phyloP scores from a whole-genome alignment of 2,797 vertebrate genomes.

The Hippopotamyrus pictus region DNA sequence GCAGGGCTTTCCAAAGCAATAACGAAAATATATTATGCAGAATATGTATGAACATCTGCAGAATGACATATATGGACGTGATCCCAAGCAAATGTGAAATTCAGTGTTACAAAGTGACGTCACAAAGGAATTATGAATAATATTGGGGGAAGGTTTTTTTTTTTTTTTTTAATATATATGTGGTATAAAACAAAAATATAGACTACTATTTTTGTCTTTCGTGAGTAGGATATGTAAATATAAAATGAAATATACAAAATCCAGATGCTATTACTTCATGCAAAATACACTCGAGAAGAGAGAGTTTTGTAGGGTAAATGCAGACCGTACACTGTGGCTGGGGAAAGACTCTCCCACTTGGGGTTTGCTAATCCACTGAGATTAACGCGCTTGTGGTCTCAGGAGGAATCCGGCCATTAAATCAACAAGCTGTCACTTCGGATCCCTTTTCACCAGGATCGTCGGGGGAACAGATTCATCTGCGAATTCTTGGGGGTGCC shows the following conservation, averaged over 20 bases:
- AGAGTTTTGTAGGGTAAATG: background rate
- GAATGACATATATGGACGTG: background rate
- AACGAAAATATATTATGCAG: background rate
- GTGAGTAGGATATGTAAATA: conserved; percentile 38
- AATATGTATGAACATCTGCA: background rate
- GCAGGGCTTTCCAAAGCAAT: background rate
- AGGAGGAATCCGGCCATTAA: background rate
- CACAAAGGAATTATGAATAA: background rate
- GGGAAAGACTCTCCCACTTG: conserved; percentile 20
- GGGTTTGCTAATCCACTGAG: background rate
- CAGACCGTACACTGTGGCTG: background rate
- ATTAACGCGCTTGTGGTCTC: background rate
- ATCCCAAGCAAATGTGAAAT: background rate
- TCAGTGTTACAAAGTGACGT: background rate
- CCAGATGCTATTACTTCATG: conserved; percentile 24
- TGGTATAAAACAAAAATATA: conserved; percentile 27
- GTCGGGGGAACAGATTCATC: conserved; percentile 28
- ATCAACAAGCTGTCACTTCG: conserved; percentile 29
- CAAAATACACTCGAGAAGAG: background rate
- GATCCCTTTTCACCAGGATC: conserved; percentile 26
- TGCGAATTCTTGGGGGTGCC: conserved; percentile 21
- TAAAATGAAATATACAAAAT: background rate
- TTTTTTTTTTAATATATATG: background rate
- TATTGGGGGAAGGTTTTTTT: background rate
- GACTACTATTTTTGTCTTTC: conserved; percentile 35